A percentile compares a stretch with the other conserved stretches of the same genome.
Evolutionary conservation across 2,113 vertebrate genomes (phyloP).

Genomic region (Struthidea cinerea): DNA sequence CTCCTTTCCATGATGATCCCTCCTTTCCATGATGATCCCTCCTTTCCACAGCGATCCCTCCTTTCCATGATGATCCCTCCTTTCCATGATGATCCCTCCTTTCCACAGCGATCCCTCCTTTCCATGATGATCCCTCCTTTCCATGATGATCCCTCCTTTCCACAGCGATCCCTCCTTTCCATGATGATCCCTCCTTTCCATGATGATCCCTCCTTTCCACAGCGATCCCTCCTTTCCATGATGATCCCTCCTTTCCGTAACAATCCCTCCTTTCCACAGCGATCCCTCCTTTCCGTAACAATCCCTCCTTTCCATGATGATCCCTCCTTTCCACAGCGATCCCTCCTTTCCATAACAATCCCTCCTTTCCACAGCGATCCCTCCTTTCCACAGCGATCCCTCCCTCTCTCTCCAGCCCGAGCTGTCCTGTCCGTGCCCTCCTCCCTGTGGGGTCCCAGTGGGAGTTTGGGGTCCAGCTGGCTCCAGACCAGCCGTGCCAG

Average conservation of each 20-base stretch:
- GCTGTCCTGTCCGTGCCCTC: background rate
- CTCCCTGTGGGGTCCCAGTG: background rate
- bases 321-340: no score
- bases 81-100: no score
- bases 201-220: no score
- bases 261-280: background rate
- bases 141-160: rapidly evolving
- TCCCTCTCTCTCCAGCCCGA: background rate
- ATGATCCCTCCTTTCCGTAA: rapidly evolving
- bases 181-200: no score
- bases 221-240: rapidly evolving
- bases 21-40: rapidly evolving
- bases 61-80: no score
- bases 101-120: no score
- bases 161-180: rapidly evolving
- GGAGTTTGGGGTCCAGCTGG: background rate
- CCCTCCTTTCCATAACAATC: no score
- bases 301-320: background rate
- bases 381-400: rapidly evolving
- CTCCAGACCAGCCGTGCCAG: background rate
- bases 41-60: rapidly evolving
- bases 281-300: rapidly evolving
- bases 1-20: no score
- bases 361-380: rapidly evolving
- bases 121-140: no score